Percentiles rank a stretch among this genome's conserved stretches.
Evolutionary conservation across 1,140 invertebrate genomes (phyloP).

Genomic region (Lasaia peninsularis): DNA sequence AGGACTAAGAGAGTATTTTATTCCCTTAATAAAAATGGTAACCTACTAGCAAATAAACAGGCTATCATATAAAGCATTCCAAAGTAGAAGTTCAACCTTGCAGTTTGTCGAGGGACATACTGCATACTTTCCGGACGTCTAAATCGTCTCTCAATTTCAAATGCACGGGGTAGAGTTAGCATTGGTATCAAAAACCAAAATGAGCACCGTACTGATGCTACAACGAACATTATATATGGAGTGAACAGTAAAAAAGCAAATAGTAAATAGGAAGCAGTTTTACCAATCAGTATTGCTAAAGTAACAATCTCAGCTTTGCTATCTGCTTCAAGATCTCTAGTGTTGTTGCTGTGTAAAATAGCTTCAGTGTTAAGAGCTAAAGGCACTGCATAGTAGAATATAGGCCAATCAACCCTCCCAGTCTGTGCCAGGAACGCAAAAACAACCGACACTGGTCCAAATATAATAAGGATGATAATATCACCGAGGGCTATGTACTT

Average conservation of each 20-base stretch:
- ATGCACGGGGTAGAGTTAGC: conserved; percentile 90
- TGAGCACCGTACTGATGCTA: conserved; percentile 89
- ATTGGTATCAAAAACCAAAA: conserved; percentile 93
- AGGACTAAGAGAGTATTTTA: conserved; percentile 26
- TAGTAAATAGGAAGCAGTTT: conserved; percentile 92
- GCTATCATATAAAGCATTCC: conserved; percentile 92
- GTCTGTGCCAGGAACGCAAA: conserved; percentile 96
- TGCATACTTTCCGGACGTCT: conserved; percentile 86
- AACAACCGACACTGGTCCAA: conserved; percentile 95
- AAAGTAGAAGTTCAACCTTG: conserved; percentile 93
- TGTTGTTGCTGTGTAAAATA: conserved; percentile 96
- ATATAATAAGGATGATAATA: conserved; percentile 93
- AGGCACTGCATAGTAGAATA: conserved; percentile 95
- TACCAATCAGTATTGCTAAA: conserved; percentile 94
- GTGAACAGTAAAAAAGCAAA: conserved; percentile 94
- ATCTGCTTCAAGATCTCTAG: conserved; percentile 92
- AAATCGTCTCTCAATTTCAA: conserved; percentile 94
- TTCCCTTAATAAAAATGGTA: conserved; percentile 75
- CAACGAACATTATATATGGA: conserved; percentile 93
- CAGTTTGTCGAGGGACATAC: conserved; percentile 91
- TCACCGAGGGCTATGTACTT: conserved; percentile 96
- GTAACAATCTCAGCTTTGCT: conserved; percentile 93
- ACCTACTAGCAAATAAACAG: conserved; percentile 80
- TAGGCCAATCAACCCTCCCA: conserved; percentile 89
- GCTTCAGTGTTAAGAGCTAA: conserved; percentile 96